A percentile compares a stretch with the other conserved stretches of the same genome.
phyloP scores from a whole-genome alignment of 2,888 invertebrate species.

The Strigamia crassipes region DNA sequence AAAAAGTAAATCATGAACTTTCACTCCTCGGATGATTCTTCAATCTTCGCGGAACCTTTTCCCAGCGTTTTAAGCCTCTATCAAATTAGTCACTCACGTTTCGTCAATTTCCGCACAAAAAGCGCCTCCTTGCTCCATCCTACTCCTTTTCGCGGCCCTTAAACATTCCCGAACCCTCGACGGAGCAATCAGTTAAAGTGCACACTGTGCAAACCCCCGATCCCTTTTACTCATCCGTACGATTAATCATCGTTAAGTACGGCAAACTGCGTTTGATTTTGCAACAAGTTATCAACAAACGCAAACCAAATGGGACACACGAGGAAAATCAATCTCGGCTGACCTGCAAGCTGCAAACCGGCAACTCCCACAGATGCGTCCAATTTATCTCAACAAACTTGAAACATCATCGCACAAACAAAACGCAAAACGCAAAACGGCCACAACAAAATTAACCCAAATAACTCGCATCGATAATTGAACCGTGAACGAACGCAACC shows the following conservation, averaged over 20 bases:
- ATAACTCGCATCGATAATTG: background rate
- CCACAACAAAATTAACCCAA: background rate
- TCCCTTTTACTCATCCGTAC: slow-evolving; percentile 32
- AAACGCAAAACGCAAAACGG: background rate
- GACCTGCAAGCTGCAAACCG: background rate
- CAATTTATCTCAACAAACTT: background rate
- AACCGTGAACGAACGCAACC: background rate
- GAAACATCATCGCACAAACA: background rate
- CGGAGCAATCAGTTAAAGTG: slow-evolving; percentile 38
- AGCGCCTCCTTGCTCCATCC: background rate
- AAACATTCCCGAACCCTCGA: background rate
- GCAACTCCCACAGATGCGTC: slow-evolving; percentile 1
- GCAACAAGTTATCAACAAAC: slow-evolving; percentile 42
- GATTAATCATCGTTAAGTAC: slow-evolving; percentile 35
- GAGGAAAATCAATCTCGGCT: slow-evolving; percentile 20
- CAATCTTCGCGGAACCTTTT: background rate
- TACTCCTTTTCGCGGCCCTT: background rate
- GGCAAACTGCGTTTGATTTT: slow-evolving; percentile 31
- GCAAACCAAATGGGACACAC: slow-evolving; percentile 35
- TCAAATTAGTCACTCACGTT: slow-evolving; percentile 4
- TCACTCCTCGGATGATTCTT: background rate
- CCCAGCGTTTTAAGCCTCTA: background rate
- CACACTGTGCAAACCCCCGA: slow-evolving; percentile 11
- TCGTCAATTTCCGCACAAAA: background rate
- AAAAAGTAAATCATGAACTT: slow-evolving; percentile 39